phyloP scores from a whole-genome alignment of 2,888 invertebrate species.

The Pristionchus fissidentatus region DNA sequence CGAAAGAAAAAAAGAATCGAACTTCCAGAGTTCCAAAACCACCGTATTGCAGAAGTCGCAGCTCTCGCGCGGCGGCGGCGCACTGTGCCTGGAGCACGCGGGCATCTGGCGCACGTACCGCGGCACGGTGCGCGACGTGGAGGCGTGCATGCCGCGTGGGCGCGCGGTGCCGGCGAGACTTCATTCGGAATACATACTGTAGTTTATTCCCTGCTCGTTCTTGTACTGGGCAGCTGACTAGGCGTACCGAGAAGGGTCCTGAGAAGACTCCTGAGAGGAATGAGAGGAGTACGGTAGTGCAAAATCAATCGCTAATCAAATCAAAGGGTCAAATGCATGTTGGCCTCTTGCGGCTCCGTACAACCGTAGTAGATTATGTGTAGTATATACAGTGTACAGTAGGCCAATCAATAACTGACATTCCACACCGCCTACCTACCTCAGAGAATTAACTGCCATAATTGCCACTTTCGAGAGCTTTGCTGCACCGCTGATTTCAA shows the following conservation, averaged over 20 bases:
- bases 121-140: conserved; percentile 58
- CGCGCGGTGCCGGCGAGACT: not conserved
- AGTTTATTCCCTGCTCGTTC: not conserved
- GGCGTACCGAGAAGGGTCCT: not conserved
- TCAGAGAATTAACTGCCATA: not conserved
- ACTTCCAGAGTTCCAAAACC: conserved; percentile 7
- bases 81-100: conserved; percentile 84
- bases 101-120: conserved; percentile 83
- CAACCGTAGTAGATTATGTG: too few relatives aligned
- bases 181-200: conserved; percentile 4
- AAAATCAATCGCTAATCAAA: too few relatives aligned
- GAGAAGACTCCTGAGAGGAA: not conserved
- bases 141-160: conserved; percentile 58
- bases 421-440: not conserved
- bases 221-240: conserved; percentile 1
- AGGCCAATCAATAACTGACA: not conserved
- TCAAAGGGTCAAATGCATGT: too few relatives aligned
- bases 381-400: not conserved
- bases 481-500: too few relatives aligned
- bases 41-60: conserved; percentile 82
- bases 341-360: too few relatives aligned
- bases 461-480: too few relatives aligned
- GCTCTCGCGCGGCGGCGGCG: conserved; percentile 87
- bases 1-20: not conserved
- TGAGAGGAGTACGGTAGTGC: not conserved